Base-by-base conservation (phyloP, 1,140 invertebrate species). In the Marisa cornuarietis region DNA sequence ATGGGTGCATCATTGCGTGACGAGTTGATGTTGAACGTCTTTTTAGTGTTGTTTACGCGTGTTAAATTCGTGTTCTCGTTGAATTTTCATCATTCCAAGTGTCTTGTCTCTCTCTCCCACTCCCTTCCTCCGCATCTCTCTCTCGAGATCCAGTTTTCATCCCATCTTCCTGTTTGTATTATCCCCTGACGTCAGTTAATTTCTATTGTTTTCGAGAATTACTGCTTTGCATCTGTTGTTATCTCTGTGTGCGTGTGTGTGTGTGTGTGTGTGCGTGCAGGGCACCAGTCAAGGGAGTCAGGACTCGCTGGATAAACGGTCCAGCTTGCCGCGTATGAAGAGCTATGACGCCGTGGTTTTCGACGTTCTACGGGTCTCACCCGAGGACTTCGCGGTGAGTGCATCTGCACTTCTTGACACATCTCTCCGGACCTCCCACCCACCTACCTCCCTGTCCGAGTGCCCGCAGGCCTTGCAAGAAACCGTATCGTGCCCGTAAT, bases 321-420 rank as follows among this genome's bases (percentile, higher is more conserved):
- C 86, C 42, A 86, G 87, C 80, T 83, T 89, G 52, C 84, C 87
- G 16, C 85, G 85, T 13, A 89, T 87, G 85, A 91, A 91, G 80
- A 90, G 88, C 71, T 91, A 89, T 81, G 91, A 92, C 88, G 90
- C 92, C 63, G 90, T 92, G 49, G 89, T 92, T 31, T 93, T 93
- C 79, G 92, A 93, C 81, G 91, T 92, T 8, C 85, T 91, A 31
- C 83, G 88, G 81, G 92, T 93, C 54, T 83, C 90, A 24, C 91
- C 92, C 4, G 92, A 92, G 76, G 92, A 92, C 84, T 92, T 92
- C 86, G 92, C 92, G 82, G 91, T 92, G 89, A 90, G 90, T 90
- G 62, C 51, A 13, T 5, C 14, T 9, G 1, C 54, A 58, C 4
- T 11, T 58, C 11, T 18, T 58, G 54, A 42, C 31, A 42, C 31